These are phyloP conservation scores for Noctua comes DNA, from an alignment of 2,888 invertebrate genomes.

Conservation along the genomic window DNA sequence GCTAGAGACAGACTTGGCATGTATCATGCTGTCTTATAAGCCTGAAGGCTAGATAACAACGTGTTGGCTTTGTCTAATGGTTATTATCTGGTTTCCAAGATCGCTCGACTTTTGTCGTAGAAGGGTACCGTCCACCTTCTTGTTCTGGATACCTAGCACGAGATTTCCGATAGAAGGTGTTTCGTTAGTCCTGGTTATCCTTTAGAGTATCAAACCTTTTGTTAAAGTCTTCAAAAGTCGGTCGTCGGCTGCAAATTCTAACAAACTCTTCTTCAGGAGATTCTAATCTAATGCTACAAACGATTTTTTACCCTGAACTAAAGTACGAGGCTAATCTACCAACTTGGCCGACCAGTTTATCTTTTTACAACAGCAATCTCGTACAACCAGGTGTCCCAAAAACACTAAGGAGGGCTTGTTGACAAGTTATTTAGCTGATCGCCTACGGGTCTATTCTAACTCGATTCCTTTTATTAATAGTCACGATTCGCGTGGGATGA, in stretches of 20 bases:
- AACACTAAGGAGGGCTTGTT: conserved; percentile 1
- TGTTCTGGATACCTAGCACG: too few species aligned
- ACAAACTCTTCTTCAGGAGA: neutral
- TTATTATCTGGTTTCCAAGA: neutral
- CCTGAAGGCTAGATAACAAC: conserved; percentile 22
- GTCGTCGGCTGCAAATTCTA: neutral
- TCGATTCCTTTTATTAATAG: conserved; percentile 43
- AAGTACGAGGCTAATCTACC: neutral
- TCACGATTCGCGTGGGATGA: conserved; percentile 50
- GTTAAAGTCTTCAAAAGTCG: neutral
- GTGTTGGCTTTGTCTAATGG: neutral
- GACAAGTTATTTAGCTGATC: conserved; percentile 20
- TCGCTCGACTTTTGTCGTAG: neutral
- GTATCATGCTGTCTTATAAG: conserved; percentile 25
- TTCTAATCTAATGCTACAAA: neutral
- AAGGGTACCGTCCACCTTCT: too few species aligned
- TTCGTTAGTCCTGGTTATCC: neutral
- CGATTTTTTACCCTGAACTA: neutral
- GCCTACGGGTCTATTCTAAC: conserved; percentile 41
- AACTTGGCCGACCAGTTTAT: neutral
- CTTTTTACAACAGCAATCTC: neutral
- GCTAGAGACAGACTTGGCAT: conserved; percentile 49
- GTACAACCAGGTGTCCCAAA: neutral
- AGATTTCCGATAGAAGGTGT: neutral
- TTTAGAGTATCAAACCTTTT: neutral